Evolutionary conservation across 2,113 vertebrate genomes (phyloP).

Genomic region (Coracopsis vasa): DNA sequence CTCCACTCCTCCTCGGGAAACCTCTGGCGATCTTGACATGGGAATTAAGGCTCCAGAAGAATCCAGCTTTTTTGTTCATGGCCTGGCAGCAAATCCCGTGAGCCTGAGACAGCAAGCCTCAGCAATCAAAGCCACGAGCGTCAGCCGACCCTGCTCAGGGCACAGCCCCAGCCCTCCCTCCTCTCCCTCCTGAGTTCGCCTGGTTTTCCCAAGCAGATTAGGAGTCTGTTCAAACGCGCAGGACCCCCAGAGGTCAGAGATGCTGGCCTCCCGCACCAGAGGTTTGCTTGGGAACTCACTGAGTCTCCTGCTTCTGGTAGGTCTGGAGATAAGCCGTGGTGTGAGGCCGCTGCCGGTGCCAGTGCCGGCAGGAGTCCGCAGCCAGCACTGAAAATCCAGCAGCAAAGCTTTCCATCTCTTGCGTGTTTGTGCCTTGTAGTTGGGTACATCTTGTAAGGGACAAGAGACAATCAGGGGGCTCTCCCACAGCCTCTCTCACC

Average conservation of each 20-base stretch:
- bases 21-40: background rate
- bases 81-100: background rate
- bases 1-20: background rate
- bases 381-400: fast-evolving
- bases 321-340: constrained; percentile 38
- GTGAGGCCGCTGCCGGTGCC: fast-evolving
- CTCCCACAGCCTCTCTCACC: fast-evolving
- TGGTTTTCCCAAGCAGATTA: constrained; percentile 60
- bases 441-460: background rate
- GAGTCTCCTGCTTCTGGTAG: constrained; percentile 35
- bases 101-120: constrained; percentile 13
- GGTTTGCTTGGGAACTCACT: constrained; percentile 2
- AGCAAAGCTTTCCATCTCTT: fast-evolving
- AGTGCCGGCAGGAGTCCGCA: fast-evolving
- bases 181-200: background rate
- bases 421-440: background rate
- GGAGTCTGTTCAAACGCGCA: background rate
- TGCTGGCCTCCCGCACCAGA: background rate
- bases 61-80: background rate
- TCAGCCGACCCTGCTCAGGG: background rate
- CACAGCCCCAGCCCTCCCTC: constrained; percentile 33
- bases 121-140: constrained; percentile 39
- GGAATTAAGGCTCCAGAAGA: constrained; percentile 40
- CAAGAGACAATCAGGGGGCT: fast-evolving
- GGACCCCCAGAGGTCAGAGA: constrained; percentile 36